Evolutionary conservation across 2,888 invertebrate genomes (phyloP), one percentile per base, ranked within the genome.

Genomic region (Urechis unicinctus): DNA sequence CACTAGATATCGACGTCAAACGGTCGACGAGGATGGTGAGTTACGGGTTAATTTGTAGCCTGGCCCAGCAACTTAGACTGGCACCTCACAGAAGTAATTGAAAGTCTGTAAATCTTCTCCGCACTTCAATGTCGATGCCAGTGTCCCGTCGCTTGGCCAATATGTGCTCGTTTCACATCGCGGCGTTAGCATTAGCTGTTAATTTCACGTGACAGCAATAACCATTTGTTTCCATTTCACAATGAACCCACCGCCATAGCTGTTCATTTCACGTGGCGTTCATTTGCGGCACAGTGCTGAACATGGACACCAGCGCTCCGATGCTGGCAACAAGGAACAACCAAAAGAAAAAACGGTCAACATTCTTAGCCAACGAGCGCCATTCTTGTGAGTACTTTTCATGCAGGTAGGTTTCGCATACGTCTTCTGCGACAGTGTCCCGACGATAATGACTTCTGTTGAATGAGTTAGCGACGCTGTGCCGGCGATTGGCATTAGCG

Each of bases 301-400:
- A 64, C 55, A 64, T 59, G n/a, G 53, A 43, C 1, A 49, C 42
- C n/a, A 64, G 51, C 9, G 62, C 60, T 2, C 47, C 59, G 4
- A 59, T 48, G 46, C 63, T 66, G 36, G 59, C 45, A 2, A 57
- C 30, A 9, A 66, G 44, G 28, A 66, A 66, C 47, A 67, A 30
- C 66, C 66, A 66, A 55, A 66, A 67, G 55, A 65, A 67, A 22
- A 67, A 30, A 2, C 64, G 52, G 52, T 67, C 66, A 4, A 65
- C 61, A n/a, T 45, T 45, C 50, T 56, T 58, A 17, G 66, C 66
- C 30, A 65, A 50, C 17, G 50, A 30, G 46, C 55, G 51, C 66
- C 66, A 66, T 43, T 63, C 63, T 9, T 54, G 28, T 2, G 61
- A 53, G 53, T 50, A 1, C 46, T 47, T 3, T 30, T 43, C 29